Percentiles rank a stretch among this genome's conserved stretches.
These are phyloP conservation scores for Morus bassanus DNA, from an alignment of 2,797 vertebrate genomes.

Conservation along the genomic window DNA sequence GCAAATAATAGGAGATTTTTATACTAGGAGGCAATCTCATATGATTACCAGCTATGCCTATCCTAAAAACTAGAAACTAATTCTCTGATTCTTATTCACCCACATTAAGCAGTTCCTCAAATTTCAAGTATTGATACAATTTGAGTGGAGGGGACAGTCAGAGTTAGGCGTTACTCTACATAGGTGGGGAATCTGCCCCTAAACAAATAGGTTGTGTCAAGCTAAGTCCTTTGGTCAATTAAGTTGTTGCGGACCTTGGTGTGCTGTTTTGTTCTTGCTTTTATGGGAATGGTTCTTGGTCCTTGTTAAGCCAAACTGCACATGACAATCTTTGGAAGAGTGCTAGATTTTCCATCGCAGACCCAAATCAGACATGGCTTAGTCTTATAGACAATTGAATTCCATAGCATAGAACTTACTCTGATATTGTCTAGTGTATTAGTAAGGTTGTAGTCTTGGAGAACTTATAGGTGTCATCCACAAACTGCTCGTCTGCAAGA, in stretches of 20 bases:
- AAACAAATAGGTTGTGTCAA: not conserved
- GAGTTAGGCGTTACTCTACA: not conserved
- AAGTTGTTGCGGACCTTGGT: not conserved
- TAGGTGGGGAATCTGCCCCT: not conserved
- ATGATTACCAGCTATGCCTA: not conserved
- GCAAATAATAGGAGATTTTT: not conserved
- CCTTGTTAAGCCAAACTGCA: not conserved
- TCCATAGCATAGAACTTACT: not conserved
- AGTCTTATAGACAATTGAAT: not conserved
- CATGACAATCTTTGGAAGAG: not conserved
- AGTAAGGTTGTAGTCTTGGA: not conserved
- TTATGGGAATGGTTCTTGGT: not conserved
- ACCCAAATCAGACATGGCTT: not conserved
- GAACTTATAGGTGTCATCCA: not conserved
- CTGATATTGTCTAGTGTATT: not conserved
- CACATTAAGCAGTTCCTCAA: not conserved
- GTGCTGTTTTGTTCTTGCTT: not conserved
- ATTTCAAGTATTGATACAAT: not conserved
- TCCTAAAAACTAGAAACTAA: not conserved
- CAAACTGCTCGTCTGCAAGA: not conserved
- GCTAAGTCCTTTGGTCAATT: not conserved
- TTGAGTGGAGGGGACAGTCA: not conserved
- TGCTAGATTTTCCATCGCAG: not conserved
- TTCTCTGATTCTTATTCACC: not conserved
- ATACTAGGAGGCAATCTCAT: not conserved